Conservation (phyloP, 2,113 vertebrate genomes). For the Chaetura pelagica region DNA sequence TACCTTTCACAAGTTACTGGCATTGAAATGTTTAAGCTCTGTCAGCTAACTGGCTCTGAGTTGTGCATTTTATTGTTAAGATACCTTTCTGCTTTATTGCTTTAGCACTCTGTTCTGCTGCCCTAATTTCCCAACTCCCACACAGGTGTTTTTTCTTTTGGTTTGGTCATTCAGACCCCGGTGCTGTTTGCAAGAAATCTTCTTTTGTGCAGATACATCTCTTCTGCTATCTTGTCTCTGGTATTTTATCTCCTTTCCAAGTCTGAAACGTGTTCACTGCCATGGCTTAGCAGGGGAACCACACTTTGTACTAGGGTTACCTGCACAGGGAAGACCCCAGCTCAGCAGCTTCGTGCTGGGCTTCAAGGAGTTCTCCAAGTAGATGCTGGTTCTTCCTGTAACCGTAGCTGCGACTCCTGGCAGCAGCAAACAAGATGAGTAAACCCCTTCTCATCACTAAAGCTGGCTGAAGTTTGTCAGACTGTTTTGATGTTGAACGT, state of each 20-base stretch:
- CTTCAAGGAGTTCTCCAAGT: background rate
- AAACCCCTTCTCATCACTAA: background rate
- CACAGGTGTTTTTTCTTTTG: too few relatives aligned
- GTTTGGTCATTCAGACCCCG: too few relatives aligned
- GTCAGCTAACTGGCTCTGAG: too few relatives aligned
- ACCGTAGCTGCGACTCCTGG: background rate
- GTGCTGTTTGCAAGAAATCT: too few relatives aligned
- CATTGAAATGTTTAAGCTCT: too few relatives aligned
- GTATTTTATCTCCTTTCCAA: background rate
- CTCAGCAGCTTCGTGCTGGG: background rate
- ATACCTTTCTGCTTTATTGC: too few relatives aligned
- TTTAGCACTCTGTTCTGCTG: too few relatives aligned
- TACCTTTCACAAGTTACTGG: too few relatives aligned
- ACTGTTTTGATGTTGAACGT: background rate
- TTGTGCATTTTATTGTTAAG: too few relatives aligned
- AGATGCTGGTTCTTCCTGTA: background rate
- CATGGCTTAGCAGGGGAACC: background rate
- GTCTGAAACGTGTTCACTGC: background rate
- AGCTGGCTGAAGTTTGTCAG: constrained; percentile 6
- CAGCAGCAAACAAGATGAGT: background rate
- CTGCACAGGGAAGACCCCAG: accelerated
- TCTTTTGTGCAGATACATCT: too few relatives aligned
- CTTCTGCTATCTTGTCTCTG: background rate
- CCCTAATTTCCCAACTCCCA: too few relatives aligned
- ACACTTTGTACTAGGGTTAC: background rate